Base-by-base conservation (phyloP, 2,113 vertebrate genomes). In the Spea multiplicata region DNA sequence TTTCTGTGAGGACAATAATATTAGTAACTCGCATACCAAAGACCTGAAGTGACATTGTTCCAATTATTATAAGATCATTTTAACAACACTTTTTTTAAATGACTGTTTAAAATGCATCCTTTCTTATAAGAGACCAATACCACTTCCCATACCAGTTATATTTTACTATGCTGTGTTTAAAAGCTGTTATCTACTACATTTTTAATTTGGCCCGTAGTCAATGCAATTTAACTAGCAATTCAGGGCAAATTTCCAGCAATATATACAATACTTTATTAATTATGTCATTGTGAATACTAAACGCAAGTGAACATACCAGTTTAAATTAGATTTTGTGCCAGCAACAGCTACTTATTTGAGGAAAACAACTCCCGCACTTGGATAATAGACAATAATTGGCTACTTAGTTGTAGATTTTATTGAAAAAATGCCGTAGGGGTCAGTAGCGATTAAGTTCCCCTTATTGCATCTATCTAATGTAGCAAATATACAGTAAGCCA, bases 371-470 rank as follows among this genome's bases (percentile, higher is more conserved):
- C 49, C 61, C 44, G 50, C 53, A 6, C 61, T 67, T 59, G 50
- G 50, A 72, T 73, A 74, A 68, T 16, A 74, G 78, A 73, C 78
- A 73, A 74, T 74, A 80, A 80, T 74, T 74, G 71, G 71, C 64
- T 74, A 74, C 71, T 74, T 74, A 80, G 45, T 57, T 71, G 52
- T 48, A 69, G 46, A 59, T 74, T 80, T 80, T 80, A 80, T 74
- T 74, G 46, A 59, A 74, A 66, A 80, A 80, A 73, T 80, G 53
- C 77, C 53, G 52, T 48, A 74, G 70, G 78, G 78, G 48, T 74
- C 71, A 80, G 68, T 7, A 61, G 64, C 62, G 47, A 79, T 73
- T 79, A 73, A 79, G 70, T 48, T 10, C 14, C 49, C 59, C 45
- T 57, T 73, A 67, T 67, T 66, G 50, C 64, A 67, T 67, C 5